Percentiles rank a stretch among this genome's conserved stretches.
phyloP scores from a whole-genome alignment of 2,888 invertebrate genomes.

The Xestia xanthographa region DNA sequence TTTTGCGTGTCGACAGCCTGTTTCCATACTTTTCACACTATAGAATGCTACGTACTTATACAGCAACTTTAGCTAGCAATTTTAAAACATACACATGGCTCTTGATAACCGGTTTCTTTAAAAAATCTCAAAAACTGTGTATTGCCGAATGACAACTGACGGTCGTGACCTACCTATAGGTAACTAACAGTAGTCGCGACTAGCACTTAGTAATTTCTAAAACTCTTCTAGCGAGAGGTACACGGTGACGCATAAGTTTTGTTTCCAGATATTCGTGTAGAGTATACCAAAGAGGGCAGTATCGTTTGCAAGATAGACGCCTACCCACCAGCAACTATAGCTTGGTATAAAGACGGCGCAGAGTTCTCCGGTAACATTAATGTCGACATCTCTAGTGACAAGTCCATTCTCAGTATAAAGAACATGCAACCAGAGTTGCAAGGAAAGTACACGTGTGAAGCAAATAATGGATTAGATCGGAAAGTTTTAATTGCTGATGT shows the following conservation, averaged over 20 bases:
- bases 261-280: constrained; percentile 53
- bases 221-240: neutral
- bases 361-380: constrained; percentile 56
- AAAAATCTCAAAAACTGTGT: neutral
- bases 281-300: constrained; percentile 63
- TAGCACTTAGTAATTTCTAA: neutral
- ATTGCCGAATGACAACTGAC: neutral
- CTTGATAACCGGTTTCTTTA: neutral
- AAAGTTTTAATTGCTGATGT: constrained; percentile 66
- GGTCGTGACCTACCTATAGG: neutral
- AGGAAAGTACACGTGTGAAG: constrained; percentile 72
- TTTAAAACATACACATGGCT: neutral
- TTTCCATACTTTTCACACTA: no score
- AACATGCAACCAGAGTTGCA: constrained; percentile 65
- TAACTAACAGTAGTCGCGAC: neutral
- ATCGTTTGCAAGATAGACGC: constrained; percentile 72
- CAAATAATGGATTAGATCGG: constrained; percentile 61
- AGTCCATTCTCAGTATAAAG: constrained; percentile 68
- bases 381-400: constrained; percentile 66
- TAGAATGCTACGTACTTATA: neutral
- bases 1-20: neutral
- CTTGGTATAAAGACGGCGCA: constrained; percentile 70
- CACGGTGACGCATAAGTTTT: neutral
- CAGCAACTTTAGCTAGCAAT: neutral
- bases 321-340: constrained; percentile 70